Evolutionary conservation across 2,113 vertebrate species (phyloP), one percentile per base, ranked within the genome.

Genomic region (Dipodomys stephensi): DNA sequence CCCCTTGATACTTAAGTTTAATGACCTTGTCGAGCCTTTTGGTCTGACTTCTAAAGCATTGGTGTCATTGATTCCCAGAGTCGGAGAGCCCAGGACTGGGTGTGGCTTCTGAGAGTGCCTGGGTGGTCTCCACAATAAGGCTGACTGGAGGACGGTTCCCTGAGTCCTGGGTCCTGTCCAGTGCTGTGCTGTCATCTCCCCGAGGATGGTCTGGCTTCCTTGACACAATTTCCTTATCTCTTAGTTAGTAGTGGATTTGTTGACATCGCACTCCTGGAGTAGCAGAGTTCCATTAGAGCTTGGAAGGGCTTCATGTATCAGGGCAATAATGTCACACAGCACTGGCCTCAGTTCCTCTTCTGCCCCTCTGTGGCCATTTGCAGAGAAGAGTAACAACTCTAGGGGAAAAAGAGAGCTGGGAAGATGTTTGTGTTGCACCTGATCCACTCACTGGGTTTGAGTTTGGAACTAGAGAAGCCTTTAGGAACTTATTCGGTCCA

Each of bases 201-300:
- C 69, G 4, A 82, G 81, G 77, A 39, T 53, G 76, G 87, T 72
- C 87, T 87, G 84, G 86, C 89, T 94, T 79, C 78, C 39, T 69
- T 35, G 57, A 73, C 87, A 57, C 53, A 69, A 60, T 93, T 81
- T 90, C 87, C 81, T 78, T 64, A 3, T 65, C 64, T 81, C 69
- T 87, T 28, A 6, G 76, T 87, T 28, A 6, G 76, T 72, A 68
- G 18, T 68, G 32, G 44, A 28, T 64, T 39, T 68, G 28, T 87
- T 84, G 69, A 64, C 69, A 2, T 80, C 72, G 25, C 12, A 27
- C 49, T 89, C 62, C 62, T 13, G 85, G 88, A 88, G 76, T 84
- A 81, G 76, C 60, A 53, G 83, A 83, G n/a, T 65, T 81, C 68
- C 15, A 0, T 57, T 62, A 81, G 77, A 84, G 67, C 20, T 57